Evolutionary conservation across 2,797 vertebrate species (phyloP).

Genomic region (Scyliorhinus canicula): DNA sequence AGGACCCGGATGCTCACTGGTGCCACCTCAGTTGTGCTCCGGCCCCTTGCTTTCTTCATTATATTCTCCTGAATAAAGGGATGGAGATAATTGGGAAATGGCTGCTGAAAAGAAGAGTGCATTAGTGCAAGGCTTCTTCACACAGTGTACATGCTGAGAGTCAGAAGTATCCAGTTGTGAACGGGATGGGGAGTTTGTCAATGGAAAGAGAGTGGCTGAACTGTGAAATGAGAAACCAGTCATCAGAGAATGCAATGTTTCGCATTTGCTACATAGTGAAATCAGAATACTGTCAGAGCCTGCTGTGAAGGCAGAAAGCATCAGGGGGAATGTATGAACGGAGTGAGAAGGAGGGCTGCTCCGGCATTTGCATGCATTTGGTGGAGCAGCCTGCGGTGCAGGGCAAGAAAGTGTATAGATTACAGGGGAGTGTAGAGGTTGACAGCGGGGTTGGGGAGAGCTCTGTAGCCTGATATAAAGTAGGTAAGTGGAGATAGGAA

Average conservation of each 20-base stretch:
- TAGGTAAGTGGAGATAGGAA: background rate
- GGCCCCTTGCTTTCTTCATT: background rate
- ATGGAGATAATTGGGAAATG: background rate
- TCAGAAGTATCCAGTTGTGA: background rate
- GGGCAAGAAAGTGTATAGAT: background rate
- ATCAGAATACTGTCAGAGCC: background rate
- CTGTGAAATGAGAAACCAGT: slow-evolving; percentile 27
- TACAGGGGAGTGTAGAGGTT: background rate
- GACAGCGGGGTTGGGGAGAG: background rate
- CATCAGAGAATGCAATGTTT: slow-evolving; percentile 15
- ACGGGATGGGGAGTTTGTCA: background rate
- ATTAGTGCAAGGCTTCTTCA: background rate
- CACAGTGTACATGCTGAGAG: background rate
- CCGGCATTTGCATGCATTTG: background rate
- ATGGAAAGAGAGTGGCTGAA: slow-evolving; percentile 17
- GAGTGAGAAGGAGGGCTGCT: background rate
- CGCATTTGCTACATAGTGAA: background rate
- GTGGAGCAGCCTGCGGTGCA: no score
- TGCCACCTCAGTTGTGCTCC: background rate
- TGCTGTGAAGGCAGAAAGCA: background rate
- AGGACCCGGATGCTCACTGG: background rate
- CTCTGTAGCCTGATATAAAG: background rate
- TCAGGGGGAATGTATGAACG: background rate
- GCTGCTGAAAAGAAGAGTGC: background rate
- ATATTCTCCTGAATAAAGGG: background rate